Evolutionary conservation across 2,113 vertebrate genomes (phyloP), one percentile per base, ranked within the genome.

Genomic region (Dinomys branickii): DNA sequence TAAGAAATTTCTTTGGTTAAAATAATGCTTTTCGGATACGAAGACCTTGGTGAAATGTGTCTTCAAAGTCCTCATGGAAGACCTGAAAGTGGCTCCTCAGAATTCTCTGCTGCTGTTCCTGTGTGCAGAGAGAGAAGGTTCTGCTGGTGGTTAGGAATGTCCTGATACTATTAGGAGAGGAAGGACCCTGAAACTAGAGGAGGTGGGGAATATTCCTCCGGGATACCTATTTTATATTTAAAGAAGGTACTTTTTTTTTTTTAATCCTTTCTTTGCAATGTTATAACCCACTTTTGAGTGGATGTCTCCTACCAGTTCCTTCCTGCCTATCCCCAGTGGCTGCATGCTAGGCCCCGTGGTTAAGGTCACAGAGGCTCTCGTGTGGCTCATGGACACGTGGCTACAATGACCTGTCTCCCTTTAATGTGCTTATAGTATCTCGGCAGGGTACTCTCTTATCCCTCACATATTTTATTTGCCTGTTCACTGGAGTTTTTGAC

Each of bases 1-100:
- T 28, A 75, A 94, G 78, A 33, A 47, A 93, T 20, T 90, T 41
- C 58, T 92, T 86, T 30, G 50, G 73, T 26, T 75, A 52, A 94
- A 94, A 20, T 28, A 22, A 16, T 93, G 54, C 65, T 84, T 95
- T 94, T 89, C 50, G 86, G 30, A 80, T 83, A 67, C 47, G 0
- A 33, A 92, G 35, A 90, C 11, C 22, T 75, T 94, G n/a, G 85
- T 54, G 80, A 52, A 59, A 19, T 83, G 47, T 63, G 33, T 91
- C 82, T 77, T 16, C 41, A 35, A 65, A 85, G 59, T 77, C 59
- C 19, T 83, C 56, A 65, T 5, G 59, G 61, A 84, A 94, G 59
- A 10, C 12, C 12, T 50, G 44, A 69, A 50, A 50, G 41, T 7
- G 28, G 26, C 47, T 63, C 8, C 81, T 88, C 84, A 69, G 59